phyloP scores from a whole-genome alignment of 1,140 invertebrate species.

The Bacillus rossius region DNA sequence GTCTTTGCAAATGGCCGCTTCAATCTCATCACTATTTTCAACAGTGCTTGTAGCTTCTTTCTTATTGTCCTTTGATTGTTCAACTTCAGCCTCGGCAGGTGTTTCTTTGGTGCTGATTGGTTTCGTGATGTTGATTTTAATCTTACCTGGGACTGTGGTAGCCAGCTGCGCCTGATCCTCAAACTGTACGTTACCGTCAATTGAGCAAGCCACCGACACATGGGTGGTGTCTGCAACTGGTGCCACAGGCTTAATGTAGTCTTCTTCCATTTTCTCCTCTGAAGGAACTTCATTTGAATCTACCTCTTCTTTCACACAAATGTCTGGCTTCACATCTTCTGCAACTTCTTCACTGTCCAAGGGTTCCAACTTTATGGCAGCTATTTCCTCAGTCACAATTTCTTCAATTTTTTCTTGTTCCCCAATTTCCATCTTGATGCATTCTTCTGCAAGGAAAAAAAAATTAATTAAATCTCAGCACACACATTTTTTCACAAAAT shows the following conservation, averaged over 20 bases:
- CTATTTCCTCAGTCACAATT: slow-evolving; percentile 31
- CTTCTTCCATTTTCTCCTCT: slow-evolving; percentile 19
- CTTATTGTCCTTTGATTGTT: slow-evolving; percentile 33
- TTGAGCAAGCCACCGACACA: slow-evolving; percentile 54
- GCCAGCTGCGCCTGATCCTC: slow-evolving; percentile 47
- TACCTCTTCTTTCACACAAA: not conserved
- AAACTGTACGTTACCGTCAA: slow-evolving; percentile 66
- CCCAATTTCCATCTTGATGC: slow-evolving; percentile 9
- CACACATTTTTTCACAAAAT: too few relatives aligned
- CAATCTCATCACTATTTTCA: not conserved
- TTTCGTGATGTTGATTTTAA: slow-evolving; percentile 78
- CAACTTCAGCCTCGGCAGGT: not conserved
- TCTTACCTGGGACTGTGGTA: slow-evolving; percentile 49
- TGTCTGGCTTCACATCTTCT: slow-evolving; percentile 33
- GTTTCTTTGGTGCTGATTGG: slow-evolving; percentile 34
- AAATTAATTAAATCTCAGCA: too few relatives aligned
- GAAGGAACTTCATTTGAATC: slow-evolving; percentile 20
- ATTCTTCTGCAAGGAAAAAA: too few relatives aligned
- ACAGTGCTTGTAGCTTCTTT: slow-evolving; percentile 31
- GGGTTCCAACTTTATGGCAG: slow-evolving; percentile 35
- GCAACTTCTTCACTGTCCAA: slow-evolving; percentile 39
- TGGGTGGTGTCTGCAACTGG: slow-evolving; percentile 50
- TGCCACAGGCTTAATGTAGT: slow-evolving; percentile 28
- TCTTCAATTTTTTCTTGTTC: slow-evolving; percentile 21
- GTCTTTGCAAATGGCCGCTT: not conserved